phyloP scores from a whole-genome alignment of 1,140 invertebrate genomes.

The Nautilus pompilius region DNA sequence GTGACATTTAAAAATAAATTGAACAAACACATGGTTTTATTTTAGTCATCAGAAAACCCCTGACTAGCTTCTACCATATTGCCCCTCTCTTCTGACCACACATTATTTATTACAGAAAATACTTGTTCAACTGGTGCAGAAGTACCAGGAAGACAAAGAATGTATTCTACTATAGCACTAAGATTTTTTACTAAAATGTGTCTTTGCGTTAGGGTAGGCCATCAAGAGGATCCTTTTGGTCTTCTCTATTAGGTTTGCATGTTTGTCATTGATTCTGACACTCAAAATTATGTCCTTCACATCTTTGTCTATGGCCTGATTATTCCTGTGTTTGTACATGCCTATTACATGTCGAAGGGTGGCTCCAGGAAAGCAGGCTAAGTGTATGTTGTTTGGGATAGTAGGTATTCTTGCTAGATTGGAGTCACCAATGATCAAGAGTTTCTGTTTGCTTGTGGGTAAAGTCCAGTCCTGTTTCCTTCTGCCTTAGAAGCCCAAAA shows the following conservation, averaged over 20 bases:
- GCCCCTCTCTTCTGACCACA: background rate
- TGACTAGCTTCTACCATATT: background rate
- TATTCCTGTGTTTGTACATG: too few species aligned
- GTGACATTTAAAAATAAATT: background rate
- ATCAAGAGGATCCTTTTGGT: too few species aligned
- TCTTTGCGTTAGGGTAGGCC: too few species aligned
- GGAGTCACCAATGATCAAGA: background rate
- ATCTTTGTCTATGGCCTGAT: too few species aligned
- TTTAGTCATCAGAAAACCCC: background rate
- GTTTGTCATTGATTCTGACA: too few species aligned
- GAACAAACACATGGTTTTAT: background rate
- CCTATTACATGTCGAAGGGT: too few species aligned
- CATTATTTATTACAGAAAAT: background rate
- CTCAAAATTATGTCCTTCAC: too few species aligned
- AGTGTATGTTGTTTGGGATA: background rate
- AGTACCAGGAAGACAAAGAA: background rate
- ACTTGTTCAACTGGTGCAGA: background rate
- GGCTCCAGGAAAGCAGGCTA: too few species aligned
- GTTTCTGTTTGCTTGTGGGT: too few species aligned
- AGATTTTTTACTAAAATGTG: background rate
- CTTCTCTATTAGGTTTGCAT: too few species aligned
- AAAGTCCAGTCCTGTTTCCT: too few species aligned
- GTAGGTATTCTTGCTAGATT: background rate
- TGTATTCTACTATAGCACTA: background rate
- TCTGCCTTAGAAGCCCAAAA: background rate